Evolutionary conservation across 2,888 invertebrate genomes (phyloP).

Genomic region (Rugalucina vietnamica): DNA sequence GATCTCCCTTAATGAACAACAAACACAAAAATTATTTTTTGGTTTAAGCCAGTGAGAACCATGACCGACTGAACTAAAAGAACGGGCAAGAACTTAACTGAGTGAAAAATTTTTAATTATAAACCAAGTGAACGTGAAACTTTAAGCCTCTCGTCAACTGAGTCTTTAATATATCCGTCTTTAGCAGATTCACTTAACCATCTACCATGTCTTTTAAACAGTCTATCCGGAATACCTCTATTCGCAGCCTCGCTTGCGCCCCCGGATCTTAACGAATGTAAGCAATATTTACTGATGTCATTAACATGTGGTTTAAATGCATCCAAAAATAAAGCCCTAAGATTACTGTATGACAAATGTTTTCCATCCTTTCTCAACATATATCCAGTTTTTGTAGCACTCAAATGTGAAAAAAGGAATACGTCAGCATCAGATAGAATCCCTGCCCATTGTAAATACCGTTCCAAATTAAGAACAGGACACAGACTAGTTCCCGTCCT

Average conservation of each 20-base stretch:
- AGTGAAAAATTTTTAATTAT: background rate
- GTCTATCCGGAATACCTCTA: slow-evolving; percentile 6
- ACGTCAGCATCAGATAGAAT: slow-evolving; percentile 4
- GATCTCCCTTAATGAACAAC: background rate
- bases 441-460: slow-evolving; percentile 10
- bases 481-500: slow-evolving; percentile 13
- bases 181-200: slow-evolving; percentile 30
- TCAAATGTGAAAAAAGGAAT: slow-evolving; percentile 28
- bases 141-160: slow-evolving; percentile 11
- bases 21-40: background rate
- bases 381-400: slow-evolving; percentile 1
- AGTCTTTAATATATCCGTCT: slow-evolving; percentile 46
- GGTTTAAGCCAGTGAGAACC: background rate
- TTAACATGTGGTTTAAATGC: slow-evolving; percentile 21
- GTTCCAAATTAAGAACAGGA: slow-evolving; percentile 25
- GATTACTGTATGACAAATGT: slow-evolving; percentile 27
- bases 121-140: slow-evolving; percentile 27
- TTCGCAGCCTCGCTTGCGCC: slow-evolving; percentile 14
- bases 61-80: background rate
- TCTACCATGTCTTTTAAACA: slow-evolving; percentile 27
- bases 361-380: background rate
- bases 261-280: slow-evolving; percentile 19
- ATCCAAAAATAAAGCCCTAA: slow-evolving; percentile 23
- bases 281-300: slow-evolving; percentile 23
- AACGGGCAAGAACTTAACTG: background rate